phyloP scores from a whole-genome alignment of 2,888 invertebrate species.

The Ceramica pisi region DNA sequence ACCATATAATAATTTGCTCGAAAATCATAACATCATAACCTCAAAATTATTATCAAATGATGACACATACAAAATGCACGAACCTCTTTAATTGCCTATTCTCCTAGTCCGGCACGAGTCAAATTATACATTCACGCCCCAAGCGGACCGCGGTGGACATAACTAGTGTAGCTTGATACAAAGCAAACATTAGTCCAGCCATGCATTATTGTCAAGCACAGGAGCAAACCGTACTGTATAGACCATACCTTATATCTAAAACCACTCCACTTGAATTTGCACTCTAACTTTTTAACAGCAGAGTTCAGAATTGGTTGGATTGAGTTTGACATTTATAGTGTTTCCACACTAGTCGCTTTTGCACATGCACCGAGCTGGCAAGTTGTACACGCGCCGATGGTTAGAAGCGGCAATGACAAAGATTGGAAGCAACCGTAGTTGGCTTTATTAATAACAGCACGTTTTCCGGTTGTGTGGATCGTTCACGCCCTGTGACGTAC shows the following conservation, averaged over 20 bases:
- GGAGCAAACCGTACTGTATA: constrained; percentile 68
- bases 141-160: constrained; percentile 85
- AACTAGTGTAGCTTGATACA: constrained; percentile 88
- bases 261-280: constrained; percentile 47
- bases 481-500: constrained; percentile 63
- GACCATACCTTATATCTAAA: constrained; percentile 62
- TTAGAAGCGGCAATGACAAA: constrained; percentile 85
- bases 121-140: constrained; percentile 89
- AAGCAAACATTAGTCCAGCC: constrained; percentile 90
- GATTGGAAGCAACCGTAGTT: constrained; percentile 83
- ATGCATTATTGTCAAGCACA: constrained; percentile 91
- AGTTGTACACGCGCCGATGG: constrained; percentile 85
- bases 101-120: constrained; percentile 74
- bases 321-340: constrained; percentile 56
- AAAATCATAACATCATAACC: constrained; percentile 44
- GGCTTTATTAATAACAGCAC: constrained; percentile 86
- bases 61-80: constrained; percentile 86
- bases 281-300: constrained; percentile 18
- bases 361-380: constrained; percentile 85
- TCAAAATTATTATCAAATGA: constrained; percentile 72
- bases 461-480: constrained; percentile 80
- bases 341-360: constrained; percentile 70
- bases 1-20: neutral
- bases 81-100: constrained; percentile 88
- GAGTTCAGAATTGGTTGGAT: constrained; percentile 41